Evolutionary conservation across 92 coral and sea anemone genomes (phyloP).

Genomic region (Palythoa grandis): DNA sequence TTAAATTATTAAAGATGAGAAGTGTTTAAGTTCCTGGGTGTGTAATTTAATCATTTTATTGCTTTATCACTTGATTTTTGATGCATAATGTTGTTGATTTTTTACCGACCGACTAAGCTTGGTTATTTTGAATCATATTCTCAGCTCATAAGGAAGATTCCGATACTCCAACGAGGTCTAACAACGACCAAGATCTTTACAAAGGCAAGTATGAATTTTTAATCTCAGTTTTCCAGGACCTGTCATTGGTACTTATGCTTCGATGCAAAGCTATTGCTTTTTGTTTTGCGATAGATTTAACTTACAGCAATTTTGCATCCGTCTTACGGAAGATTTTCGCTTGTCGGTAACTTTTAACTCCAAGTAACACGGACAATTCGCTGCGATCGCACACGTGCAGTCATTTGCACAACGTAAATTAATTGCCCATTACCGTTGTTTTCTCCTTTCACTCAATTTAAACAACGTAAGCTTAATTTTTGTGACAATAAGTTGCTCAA

Average conservation of each 20-base stretch:
- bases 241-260: constrained; percentile 39
- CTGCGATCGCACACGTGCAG: constrained; percentile 76
- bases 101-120: not conserved
- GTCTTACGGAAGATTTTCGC: not conserved
- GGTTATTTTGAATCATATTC: constrained; percentile 16
- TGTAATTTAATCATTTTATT: constrained; percentile 69
- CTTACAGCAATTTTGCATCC: not conserved
- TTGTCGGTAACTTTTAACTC: constrained; percentile 13
- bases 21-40: constrained; percentile 92
- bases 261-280: constrained; percentile 18
- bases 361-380: constrained; percentile 19
- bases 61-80: constrained; percentile 33
- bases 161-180: constrained; percentile 72
- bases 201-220: constrained; percentile 89
- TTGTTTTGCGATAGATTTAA: constrained; percentile 13
- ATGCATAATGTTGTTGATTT: constrained; percentile 8
- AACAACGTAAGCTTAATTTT: constrained; percentile 38
- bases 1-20: constrained; percentile 79
- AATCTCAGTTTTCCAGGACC: constrained; percentile 69
- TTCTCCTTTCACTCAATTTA: constrained; percentile 36
- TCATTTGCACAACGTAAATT: constrained; percentile 88
- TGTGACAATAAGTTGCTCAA: not conserved
- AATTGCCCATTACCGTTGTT: constrained; percentile 81
- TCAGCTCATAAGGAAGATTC: constrained; percentile 90
- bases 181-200: constrained; percentile 80